These are phyloP conservation scores for Ennomos quercinarius DNA, from an alignment of 2,888 invertebrate species.

Conservation along the genomic window DNA sequence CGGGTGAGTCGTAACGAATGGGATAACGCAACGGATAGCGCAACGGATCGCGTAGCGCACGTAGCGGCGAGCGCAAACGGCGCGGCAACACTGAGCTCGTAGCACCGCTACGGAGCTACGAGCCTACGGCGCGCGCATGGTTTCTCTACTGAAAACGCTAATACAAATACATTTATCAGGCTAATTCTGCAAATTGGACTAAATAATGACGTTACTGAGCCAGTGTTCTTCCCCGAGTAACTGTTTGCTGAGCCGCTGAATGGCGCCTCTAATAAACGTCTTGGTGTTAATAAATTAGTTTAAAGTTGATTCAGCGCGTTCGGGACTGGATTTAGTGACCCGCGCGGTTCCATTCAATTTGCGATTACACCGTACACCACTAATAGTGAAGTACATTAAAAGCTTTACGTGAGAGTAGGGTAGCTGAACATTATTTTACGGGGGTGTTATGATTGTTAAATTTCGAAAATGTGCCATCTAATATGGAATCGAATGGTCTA, in stretches of 20 bases:
- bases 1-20: slow-evolving; percentile 14
- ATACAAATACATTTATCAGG: slow-evolving; percentile 82
- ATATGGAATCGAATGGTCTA: too few relatives aligned
- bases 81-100: slow-evolving; percentile 66
- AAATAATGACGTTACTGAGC: slow-evolving; percentile 77
- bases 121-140: slow-evolving; percentile 79
- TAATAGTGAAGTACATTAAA: not conserved
- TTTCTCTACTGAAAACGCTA: slow-evolving; percentile 69
- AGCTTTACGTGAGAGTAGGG: not conserved
- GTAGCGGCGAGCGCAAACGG: slow-evolving; percentile 51
- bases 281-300: slow-evolving; percentile 70
- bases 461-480: too few relatives aligned
- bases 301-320: slow-evolving; percentile 62
- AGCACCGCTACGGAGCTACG: slow-evolving; percentile 52
- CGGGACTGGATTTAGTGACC: slow-evolving; percentile 44
- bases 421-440: too few relatives aligned
- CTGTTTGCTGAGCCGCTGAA: slow-evolving; percentile 65
- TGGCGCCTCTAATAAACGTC: slow-evolving; percentile 66
- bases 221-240: slow-evolving; percentile 61
- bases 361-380: slow-evolving; percentile 43
- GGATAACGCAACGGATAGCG: slow-evolving; percentile 8
- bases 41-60: slow-evolving; percentile 36
- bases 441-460: too few relatives aligned
- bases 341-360: slow-evolving; percentile 50
- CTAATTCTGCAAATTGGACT: slow-evolving; percentile 82